A percentile compares a stretch with the other conserved stretches of the same genome.
These are phyloP conservation scores for Samia ricini DNA, from an alignment of 1,140 invertebrate genomes.

Conservation along the genomic window DNA sequence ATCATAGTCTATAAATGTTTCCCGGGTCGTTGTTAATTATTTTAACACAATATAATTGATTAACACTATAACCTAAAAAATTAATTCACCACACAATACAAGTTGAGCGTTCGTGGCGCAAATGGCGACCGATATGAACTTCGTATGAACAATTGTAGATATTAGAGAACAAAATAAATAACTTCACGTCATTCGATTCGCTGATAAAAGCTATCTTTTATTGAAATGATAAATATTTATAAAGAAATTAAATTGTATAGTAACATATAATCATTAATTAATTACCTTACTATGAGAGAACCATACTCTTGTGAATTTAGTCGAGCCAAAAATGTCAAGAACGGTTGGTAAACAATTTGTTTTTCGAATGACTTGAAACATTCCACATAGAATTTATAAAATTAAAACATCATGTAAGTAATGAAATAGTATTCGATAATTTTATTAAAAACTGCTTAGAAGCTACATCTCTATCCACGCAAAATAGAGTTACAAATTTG, in stretches of 20 bases:
- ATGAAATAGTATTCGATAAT: too few relatives aligned
- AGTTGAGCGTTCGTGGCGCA: conserved; percentile 55
- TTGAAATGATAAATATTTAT: too few relatives aligned
- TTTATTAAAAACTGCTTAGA: too few relatives aligned
- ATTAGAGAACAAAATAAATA: conserved; percentile 32
- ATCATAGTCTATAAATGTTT: neutral
- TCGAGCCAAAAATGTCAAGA: conserved; percentile 47
- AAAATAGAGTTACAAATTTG: too few relatives aligned
- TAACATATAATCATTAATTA: conserved; percentile 37
- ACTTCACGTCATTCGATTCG: conserved; percentile 46
- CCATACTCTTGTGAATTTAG: conserved; percentile 73
- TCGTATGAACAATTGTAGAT: neutral
- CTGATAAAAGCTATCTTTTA: too few relatives aligned
- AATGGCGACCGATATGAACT: conserved; percentile 66
- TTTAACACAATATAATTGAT: conserved; percentile 32
- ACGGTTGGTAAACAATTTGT: neutral
- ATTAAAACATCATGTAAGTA: too few relatives aligned
- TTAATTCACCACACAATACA: conserved; percentile 43
- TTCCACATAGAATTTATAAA: neutral
- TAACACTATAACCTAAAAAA: conserved; percentile 66
- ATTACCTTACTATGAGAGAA: conserved; percentile 55
- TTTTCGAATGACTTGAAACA: conserved; percentile 7
- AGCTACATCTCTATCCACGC: too few relatives aligned
- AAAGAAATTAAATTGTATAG: too few relatives aligned
- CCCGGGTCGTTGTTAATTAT: neutral